Evolutionary conservation across 2,113 vertebrate species (phyloP).

Genomic region (Phocoena phocoena): DNA sequence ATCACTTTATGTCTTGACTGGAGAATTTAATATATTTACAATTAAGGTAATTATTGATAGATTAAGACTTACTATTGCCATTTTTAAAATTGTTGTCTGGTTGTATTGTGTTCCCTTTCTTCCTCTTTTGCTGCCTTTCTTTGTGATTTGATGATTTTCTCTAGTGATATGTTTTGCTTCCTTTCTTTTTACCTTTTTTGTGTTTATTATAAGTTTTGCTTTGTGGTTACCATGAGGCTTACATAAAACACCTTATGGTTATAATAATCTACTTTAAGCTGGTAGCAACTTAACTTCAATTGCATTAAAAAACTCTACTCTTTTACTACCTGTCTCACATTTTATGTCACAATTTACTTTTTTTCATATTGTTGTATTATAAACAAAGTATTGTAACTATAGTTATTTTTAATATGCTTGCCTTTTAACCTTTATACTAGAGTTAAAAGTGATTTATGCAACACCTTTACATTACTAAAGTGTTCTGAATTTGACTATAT

Average conservation of each 20-base stretch:
- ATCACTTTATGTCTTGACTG: neutral
- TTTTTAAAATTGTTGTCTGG: neutral
- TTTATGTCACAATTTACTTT: neutral
- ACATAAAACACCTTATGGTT: no score
- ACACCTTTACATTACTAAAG: neutral
- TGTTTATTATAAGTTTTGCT: neutral
- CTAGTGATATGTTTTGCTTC: neutral
- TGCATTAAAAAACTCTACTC: neutral
- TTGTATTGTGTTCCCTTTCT: neutral
- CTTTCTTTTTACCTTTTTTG: neutral
- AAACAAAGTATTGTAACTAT: neutral
- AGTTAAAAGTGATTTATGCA: neutral
- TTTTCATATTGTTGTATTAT: no score
- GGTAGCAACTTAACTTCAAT: neutral
- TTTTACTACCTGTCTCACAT: neutral
- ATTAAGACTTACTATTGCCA: neutral
- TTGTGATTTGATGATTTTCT: neutral
- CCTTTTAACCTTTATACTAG: neutral
- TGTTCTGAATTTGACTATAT: neutral
- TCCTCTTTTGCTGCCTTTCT: neutral
- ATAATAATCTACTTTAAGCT: neutral
- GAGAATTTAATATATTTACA: neutral
- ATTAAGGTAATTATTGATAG: neutral
- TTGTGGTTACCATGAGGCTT: neutral
- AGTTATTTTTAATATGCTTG: neutral